Base-by-base conservation (phyloP, 2,888 invertebrate species). In the Mylabris sibirica region DNA sequence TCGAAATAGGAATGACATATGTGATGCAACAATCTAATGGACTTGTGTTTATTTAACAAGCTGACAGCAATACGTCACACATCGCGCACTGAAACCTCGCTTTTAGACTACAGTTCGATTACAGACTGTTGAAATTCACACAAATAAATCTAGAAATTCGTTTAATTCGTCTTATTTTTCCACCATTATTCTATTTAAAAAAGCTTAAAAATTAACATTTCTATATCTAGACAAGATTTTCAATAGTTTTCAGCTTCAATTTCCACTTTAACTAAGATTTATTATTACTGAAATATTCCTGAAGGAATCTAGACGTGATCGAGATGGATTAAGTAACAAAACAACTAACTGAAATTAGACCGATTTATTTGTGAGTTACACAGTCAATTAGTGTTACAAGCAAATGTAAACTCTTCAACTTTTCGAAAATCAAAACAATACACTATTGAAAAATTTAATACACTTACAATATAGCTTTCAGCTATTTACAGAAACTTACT, bases 11-110 rank as follows among this genome's bases (percentile, higher is more conserved):
- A 77, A 76, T 80, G 81, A 80, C 83, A 84, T 83, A 79, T 84
- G 84, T 85, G 82, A 83, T 80, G 84, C 84, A 84, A 84, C 84
- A 85, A 81, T 83, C 82, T 85, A 85, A 85, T 85, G 85, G 85
- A 85, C 78, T 84, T 77, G 72, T 85, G 85, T 85, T 85, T 85
- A 83, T 84, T 84, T 84, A 84, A 84, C 81, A 79, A 83, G 81
- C 83, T 83, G 83, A 83, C 83, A 83, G 83, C 77, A 80, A 83
- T 82, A 82, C 81, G 81, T 81, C 83, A 82, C 82, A 79, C 70
- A 68, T 74, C 76, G 75, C 75, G 72, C 74, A 76, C 68, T 70
- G 73, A 73, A 72, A 75, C 70, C 66, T 72, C 65, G 75, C 74
- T 77, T 78, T 76, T 70, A 74, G 66, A 63, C 60, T 72, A 71